Base-by-base conservation (phyloP, 2,888 invertebrate species). In the Apodemia mormo region DNA sequence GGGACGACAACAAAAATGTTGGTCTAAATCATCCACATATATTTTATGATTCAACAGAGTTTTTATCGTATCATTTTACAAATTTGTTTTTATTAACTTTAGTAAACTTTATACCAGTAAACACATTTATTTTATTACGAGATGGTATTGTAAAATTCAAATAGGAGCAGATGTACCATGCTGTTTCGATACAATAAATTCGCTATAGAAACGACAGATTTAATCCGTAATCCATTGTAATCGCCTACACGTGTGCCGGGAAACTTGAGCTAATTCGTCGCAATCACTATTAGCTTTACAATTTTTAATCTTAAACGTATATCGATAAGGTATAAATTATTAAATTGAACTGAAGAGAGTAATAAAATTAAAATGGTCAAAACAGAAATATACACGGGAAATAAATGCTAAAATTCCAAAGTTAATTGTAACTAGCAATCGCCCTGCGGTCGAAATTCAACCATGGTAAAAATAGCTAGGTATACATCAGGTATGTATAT, bases 211-310 rank as follows among this genome's bases (percentile, higher is more conserved):
- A 70, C 61, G 68, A 64, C 69, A 67, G 71, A 71, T 71, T 70
- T 70, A 74, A 72, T 68, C 71, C 67, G 64, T 73, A 72, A 73
- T 72, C 70, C 75, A 72, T 77, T 78, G 75, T 78, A 74, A 77
- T 75, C 68, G 68, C 58, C 58, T 58, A 73, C 75, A 77, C 75
- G 74, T 77, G 74, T 73, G 71, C 66, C 68, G 70, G 64, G 65
- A 72, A 73, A 72, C 67, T 74, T 58, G 67, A 70, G 45, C 64
- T 72, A 73, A 71, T 65, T 71, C 73, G 65, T 65, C 61, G 14
- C 52, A 14, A 14, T 45, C 49, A 64, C 30, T 69, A 64, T 58
- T 43, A 52, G 45, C 52, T 68, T 37, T 67, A 68, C 30, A 5
- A 8, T 9, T 30, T 68, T 33, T 29, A 6, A 45, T 10, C 22